Base-by-base conservation (phyloP, 2,888 invertebrate genomes). In the Hypena proboscidalis region DNA sequence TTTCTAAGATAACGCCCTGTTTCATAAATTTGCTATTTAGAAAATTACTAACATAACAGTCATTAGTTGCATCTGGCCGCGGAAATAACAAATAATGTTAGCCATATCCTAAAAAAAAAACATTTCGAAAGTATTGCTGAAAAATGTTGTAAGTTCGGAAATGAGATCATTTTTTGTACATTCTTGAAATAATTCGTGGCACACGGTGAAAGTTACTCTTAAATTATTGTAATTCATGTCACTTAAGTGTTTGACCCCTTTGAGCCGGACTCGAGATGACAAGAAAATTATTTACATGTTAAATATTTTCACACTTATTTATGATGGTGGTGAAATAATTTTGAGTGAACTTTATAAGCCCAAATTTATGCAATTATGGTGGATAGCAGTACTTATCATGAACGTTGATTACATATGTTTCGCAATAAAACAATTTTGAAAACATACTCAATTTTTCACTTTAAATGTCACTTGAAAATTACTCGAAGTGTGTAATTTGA, bases 201-300 rank as follows among this genome's bases (percentile, higher is more conserved):
- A 25, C 20, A 23, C 23, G 30, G 62, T 48, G 65, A 67, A 67
- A 64, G 57, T 43, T 13, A 27, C 41, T 11, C 35, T 0, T 17
- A n/a, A 58, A 48, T 47, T 27, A 50, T 51, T 50, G 49, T 50
- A 50, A 63, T 47, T 57, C 31, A 44, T 30, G 44, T 32, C 38
- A 58, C 47, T 57, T 56, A 25, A 19, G 3, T 58, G 47, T 55
- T 37, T 44, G 11, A 8, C 10, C n/a, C 21, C 8, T 34, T 26
- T 33, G 30, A 31, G n/a, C 25, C 15, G 36, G 13, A 19, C 17
- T 14, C 17, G 23, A 8, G 10, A 33, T 19, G 38, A 45, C 43
- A 32, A 33, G 38, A 30, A 44, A 26, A 58, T 59, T n/a, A n/a
- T n/a, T n/a, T 55, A 39, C 27, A 30, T 40, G 32, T 47, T 29